Base-by-base conservation (phyloP, 2,888 invertebrate genomes). In the Epirrita christyi region DNA sequence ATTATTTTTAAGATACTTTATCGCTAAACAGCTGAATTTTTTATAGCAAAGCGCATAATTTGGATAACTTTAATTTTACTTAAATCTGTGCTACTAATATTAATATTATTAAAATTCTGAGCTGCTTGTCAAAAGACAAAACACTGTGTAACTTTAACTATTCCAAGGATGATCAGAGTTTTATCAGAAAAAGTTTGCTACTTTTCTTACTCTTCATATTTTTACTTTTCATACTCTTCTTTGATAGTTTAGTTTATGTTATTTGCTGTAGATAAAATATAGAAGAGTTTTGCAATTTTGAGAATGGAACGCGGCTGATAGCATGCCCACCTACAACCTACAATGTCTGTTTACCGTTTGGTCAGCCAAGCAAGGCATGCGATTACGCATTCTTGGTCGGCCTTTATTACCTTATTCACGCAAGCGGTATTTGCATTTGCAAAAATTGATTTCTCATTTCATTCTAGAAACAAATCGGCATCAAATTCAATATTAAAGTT, bases 261-360 rank as follows among this genome's bases (percentile, higher is more conserved):
- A 67, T 76, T 78, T 75, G 78, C 75, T 75, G 76, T 67, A 73
- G 70, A 72, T 72, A 79, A 81, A 78, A 75, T 73, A 73, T 66
- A 66, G 63, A 68, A 69, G 67, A 66, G 68, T 36, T 52, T 44
- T 54, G 52, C 54, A 67, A 69, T 67, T 68, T 77, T 66, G 67
- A 68, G 68, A 70, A 67, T 65, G 76, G 73, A 72, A 76, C 72
- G 71, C 71, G 73, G 74, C 14, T 71, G 75, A 78, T 78, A 73
- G 67, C 72, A 66, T 68, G 27, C 34, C 28, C n/a, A n/a, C n/a
- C 34, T 27, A 13, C n/a, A 29, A 21, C 34, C 27, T 46, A 76
- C 76, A 79, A 75, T 75, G 75, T 73, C 60, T 64, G 61, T 38
- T 21, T 52, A 61, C 66, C 66, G 71, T 74, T 72, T 38, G 37